A percentile compares a stretch with the other conserved stretches of the same genome.
phyloP scores from a whole-genome alignment of 2,113 vertebrate genomes.

The Cyanoramphus novaezelandiae region DNA sequence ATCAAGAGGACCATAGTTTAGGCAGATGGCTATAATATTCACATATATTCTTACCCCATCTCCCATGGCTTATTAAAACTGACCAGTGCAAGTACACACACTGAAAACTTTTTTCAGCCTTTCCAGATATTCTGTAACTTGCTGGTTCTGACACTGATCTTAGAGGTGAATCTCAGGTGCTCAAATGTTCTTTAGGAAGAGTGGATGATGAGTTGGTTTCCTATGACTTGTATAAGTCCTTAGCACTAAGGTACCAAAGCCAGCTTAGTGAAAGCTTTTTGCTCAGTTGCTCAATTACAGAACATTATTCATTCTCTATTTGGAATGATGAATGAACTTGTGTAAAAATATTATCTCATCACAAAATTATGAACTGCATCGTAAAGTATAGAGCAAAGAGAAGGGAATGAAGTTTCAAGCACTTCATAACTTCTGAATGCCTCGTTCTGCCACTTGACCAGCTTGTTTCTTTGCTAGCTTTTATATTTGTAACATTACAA shows the following conservation, averaged over 20 bases:
- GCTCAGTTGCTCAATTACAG: not conserved
- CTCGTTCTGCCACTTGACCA: not conserved
- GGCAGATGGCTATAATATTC: not conserved
- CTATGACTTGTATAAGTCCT: not conserved
- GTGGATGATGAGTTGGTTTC: not conserved
- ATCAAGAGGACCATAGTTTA: not conserved
- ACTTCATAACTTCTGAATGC: not conserved
- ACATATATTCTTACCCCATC: not conserved
- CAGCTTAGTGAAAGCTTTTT: not conserved
- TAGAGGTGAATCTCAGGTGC: not conserved
- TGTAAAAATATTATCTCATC: constrained; percentile 52
- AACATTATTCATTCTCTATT: not conserved
- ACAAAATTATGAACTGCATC: constrained; percentile 20
- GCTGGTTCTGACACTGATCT: not conserved
- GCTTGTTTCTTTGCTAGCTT: not conserved
- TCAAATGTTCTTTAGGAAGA: not conserved
- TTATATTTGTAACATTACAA: not conserved
- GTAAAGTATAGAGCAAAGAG: not conserved
- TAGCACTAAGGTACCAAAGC: not conserved
- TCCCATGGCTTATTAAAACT: not conserved
- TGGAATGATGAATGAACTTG: constrained; percentile 5
- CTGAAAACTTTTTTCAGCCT: not conserved
- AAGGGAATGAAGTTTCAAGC: not conserved
- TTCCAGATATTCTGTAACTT: not conserved
- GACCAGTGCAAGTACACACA: not conserved